Percentiles rank a stretch among this genome's conserved stretches.
Evolutionary conservation across 2,888 invertebrate genomes (phyloP).

Genomic region (Keiferia lycopersicella): DNA sequence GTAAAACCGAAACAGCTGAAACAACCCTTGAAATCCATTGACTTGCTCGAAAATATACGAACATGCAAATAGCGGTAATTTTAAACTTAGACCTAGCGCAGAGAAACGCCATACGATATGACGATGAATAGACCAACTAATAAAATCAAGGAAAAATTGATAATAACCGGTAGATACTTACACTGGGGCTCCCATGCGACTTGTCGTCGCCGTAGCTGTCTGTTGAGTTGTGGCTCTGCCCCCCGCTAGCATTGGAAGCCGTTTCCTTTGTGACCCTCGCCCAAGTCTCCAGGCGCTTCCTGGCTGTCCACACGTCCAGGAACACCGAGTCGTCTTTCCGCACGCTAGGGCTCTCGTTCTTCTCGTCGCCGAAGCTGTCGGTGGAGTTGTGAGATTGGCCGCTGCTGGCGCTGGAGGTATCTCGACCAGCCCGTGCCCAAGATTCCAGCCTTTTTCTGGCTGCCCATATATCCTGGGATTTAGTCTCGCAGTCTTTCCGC

Average conservation of each 20-base stretch:
- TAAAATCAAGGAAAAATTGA: no score
- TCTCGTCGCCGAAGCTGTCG: constrained; percentile 77
- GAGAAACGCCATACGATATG: no score
- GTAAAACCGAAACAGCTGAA: no score
- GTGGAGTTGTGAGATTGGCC: constrained; percentile 80
- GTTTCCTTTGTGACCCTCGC: constrained; percentile 87
- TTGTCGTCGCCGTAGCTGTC: constrained; percentile 78
- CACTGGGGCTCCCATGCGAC: constrained; percentile 70
- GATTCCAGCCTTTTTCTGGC: constrained; percentile 89
- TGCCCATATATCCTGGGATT: constrained; percentile 78
- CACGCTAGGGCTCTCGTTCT: constrained; percentile 71
- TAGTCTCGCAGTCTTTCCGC: constrained; percentile 36
- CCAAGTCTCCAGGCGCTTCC: constrained; percentile 89
- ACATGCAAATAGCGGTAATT: no score
- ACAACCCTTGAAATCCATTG: no score
- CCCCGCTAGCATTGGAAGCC: constrained; percentile 78
- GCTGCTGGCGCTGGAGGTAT: constrained; percentile 80
- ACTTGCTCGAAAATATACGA: no score
- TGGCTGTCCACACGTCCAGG: constrained; percentile 88
- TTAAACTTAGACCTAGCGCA: no score
- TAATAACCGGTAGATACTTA: constrained; percentile 46
- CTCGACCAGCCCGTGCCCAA: constrained; percentile 88
- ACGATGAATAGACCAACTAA: no score
- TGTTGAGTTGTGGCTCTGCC: constrained; percentile 80
- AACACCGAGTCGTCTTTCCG: constrained; percentile 76